phyloP scores from a whole-genome alignment of 1,140 invertebrate genomes.

The Dreissena rostriformis region DNA sequence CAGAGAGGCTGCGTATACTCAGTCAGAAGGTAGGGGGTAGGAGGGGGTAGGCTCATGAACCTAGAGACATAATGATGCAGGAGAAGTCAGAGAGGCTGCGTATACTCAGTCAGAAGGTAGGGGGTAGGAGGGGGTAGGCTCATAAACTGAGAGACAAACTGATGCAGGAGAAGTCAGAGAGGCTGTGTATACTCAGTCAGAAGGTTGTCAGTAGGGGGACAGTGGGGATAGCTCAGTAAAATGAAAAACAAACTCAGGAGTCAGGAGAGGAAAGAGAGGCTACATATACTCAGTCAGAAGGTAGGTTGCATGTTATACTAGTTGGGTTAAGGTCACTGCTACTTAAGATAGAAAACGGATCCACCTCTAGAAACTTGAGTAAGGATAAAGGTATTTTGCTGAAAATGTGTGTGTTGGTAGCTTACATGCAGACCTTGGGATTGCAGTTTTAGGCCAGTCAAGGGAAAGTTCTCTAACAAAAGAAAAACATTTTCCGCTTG shows the following conservation, averaged over 20 bases:
- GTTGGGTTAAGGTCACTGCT: too few species aligned
- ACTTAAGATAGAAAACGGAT: too few species aligned
- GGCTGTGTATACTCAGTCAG: constrained; percentile 91
- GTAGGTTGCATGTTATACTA: constrained; percentile 77
- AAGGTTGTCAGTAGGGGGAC: constrained; percentile 87
- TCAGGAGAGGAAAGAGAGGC: constrained; percentile 91
- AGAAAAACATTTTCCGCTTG: too few species aligned
- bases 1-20: constrained; percentile 91
- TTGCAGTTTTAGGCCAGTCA: too few species aligned
- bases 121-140: too few species aligned
- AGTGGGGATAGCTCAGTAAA: constrained; percentile 88
- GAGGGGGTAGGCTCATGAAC: constrained; percentile 88
- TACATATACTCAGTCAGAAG: constrained; percentile 92
- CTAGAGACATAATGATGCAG: constrained; percentile 89
- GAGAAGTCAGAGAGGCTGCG: constrained; percentile 93
- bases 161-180: constrained; percentile 91
- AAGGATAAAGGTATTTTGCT: too few species aligned
- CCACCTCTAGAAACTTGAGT: too few species aligned
- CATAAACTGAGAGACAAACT: constrained; percentile 87
- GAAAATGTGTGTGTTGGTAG: too few species aligned
- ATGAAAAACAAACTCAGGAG: constrained; percentile 88
- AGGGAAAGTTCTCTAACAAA: too few species aligned
- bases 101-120: constrained; percentile 90
- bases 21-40: constrained; percentile 89
- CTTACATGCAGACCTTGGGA: too few species aligned